These are phyloP conservation scores for Syngnathus floridae DNA, from an alignment of 2,113 vertebrate species.

Conservation along the genomic window DNA sequence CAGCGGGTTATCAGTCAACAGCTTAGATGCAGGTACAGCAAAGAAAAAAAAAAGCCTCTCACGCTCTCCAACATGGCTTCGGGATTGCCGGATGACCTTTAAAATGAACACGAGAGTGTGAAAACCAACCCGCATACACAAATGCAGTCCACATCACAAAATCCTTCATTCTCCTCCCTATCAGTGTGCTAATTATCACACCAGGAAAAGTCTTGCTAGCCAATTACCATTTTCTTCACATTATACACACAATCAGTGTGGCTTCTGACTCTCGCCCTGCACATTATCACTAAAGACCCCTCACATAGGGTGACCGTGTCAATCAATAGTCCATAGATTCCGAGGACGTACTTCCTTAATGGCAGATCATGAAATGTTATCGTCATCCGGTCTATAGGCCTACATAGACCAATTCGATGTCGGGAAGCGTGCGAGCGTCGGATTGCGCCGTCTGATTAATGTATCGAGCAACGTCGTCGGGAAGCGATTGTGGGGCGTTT, in stretches of 20 bases:
- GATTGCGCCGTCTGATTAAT: too few species aligned
- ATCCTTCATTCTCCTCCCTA: constrained; percentile 41
- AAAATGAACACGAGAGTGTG: constrained; percentile 1
- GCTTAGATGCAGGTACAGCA: constrained; percentile 10
- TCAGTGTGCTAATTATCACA: constrained; percentile 50
- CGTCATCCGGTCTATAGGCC: neutral
- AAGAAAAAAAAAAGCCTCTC: constrained; percentile 1
- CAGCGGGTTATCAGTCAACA: constrained; percentile 1
- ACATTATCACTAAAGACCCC: constrained; percentile 38
- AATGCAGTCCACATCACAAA: constrained; percentile 29
- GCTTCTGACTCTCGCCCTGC: constrained; percentile 4
- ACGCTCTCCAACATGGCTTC: constrained; percentile 2
- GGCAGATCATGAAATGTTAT: constrained; percentile 21
- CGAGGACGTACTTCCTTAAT: constrained; percentile 12
- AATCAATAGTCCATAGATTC: constrained; percentile 28
- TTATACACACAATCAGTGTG: constrained; percentile 37
- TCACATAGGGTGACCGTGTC: constrained; percentile 17
- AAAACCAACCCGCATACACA: constrained; percentile 31
- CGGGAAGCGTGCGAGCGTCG: too few species aligned
- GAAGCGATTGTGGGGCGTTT: too few species aligned
- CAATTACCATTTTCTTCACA: constrained; percentile 51
- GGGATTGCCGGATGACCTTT: constrained; percentile 6
- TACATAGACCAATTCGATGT: too few species aligned
- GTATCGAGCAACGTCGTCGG: too few species aligned
- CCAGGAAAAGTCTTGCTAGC: constrained; percentile 44